Evolutionary conservation across 2,888 invertebrate genomes (phyloP), one percentile per base, ranked within the genome.

Genomic region (Serripes groenlandicus): DNA sequence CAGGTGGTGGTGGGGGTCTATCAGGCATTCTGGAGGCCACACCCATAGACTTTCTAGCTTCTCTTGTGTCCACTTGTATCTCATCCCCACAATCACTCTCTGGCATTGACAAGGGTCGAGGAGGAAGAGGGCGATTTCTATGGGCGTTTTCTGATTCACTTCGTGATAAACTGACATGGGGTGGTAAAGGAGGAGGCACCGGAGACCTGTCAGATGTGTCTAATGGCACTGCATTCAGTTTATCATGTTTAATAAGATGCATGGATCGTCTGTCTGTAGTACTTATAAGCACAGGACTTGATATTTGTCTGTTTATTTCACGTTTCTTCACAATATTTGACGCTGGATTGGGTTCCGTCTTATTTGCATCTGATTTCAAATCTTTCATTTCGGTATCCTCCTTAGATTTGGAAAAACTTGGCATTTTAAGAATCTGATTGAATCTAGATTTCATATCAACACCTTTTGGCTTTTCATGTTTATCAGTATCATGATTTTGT

Each of bases 231-330:
- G 78, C 80, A 30, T 78, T 75, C 34, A 76, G 42, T 75, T 77
- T 84, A 5, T 87, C 83, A 3, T 84, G 75, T 34, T 83, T 84
- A 0, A 88, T 88, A 66, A 92, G 88, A 62, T 91, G 91, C 64
- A 90, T 87, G 18, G 92, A 92, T 70, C 91, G 85, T 30, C 92
- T 83, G 78, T 92, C 92, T 23, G 92, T 93, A 34, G 92, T 93
- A 79, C 92, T 92, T 4, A 91, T 89, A 32, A 93, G 80, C 4
- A 93, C 89, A 32, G 92, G 92, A 28, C 83, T 89, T 2, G 92
- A 93, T 28, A 93, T 93, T 70, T 92, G 90, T 35, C 91, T 87
- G 7, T 88, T 87, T 30, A 92, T 83, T 23, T 91, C 90, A 23
- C 91, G 86, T 71, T 90, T 87, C 72, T 90, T 91, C 9, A 90